Evolutionary conservation across 2,888 invertebrate species (phyloP), one percentile per base, ranked within the genome.

Genomic region (Lagria hirta): DNA sequence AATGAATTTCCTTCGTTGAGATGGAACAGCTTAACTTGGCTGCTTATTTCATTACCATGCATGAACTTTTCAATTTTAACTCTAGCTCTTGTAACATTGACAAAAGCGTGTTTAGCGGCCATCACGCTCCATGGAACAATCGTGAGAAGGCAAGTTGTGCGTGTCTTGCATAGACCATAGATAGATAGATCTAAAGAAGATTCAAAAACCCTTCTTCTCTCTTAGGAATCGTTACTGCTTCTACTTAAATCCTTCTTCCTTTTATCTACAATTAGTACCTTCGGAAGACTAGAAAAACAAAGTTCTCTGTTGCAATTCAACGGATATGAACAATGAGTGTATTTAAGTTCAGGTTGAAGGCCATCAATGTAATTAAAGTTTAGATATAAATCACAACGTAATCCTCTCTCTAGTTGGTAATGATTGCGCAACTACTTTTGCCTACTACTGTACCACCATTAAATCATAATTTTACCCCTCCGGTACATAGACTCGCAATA

Each of bases 271-370:
- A n/a, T n/a, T n/a, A n/a, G n/a, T n/a, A n/a, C n/a, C n/a, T n/a
- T n/a, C n/a, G n/a, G n/a, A n/a, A n/a, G n/a, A n/a, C n/a, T n/a
- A n/a, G n/a, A n/a, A n/a, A n/a, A n/a, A n/a, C n/a, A n/a, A n/a
- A n/a, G n/a, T 15, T 17, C 26, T 17, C n/a, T 15, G 24, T 27
- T 42, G 34, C 27, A 35, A 20, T n/a, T n/a, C 32, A 28, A 29
- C 54, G 57, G 55, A 51, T 57, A 40, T 48, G 55, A 58, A 61
- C 59, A 60, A 61, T 60, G 55, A 50, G 50, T 50, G 38, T 44
- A 42, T 43, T 57, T 56, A 55, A 60, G 60, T 61, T 62, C 60
- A 62, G 58, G 62, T 61, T 62, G 61, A 61, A 61, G 62, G 62
- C 55, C 58, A 52, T 34, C 34, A 47, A 45, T 28, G 49, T 56